These are phyloP conservation scores for Gallinago media DNA, from an alignment of 2,113 vertebrate genomes.

Conservation along the genomic window DNA sequence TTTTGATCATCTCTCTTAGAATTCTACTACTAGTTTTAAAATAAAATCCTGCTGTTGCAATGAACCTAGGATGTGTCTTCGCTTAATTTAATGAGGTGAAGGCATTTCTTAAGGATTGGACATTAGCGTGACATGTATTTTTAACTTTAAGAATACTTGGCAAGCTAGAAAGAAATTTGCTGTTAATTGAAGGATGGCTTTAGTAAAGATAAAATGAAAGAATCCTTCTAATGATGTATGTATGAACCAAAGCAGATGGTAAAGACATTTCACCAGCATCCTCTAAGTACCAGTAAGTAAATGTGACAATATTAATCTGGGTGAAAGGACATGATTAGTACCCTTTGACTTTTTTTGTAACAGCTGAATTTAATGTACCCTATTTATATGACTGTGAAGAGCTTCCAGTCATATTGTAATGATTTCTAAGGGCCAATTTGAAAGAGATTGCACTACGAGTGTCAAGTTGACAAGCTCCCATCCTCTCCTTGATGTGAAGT, in stretches of 20 bases:
- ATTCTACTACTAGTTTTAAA: neutral
- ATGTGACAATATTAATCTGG: constrained; percentile 36
- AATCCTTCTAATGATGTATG: neutral
- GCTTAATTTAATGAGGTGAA: neutral
- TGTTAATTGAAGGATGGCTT: constrained; percentile 24
- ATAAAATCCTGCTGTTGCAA: neutral
- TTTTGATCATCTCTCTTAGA: neutral
- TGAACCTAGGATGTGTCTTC: neutral
- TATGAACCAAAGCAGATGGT: constrained; percentile 23
- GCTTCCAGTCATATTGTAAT: constrained; percentile 47
- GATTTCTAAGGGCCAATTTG: constrained; percentile 41
- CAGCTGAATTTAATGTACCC: neutral
- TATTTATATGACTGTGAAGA: constrained; percentile 39
- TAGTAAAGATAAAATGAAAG: neutral
- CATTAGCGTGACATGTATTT: neutral
- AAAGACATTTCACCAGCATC: neutral
- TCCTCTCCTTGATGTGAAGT: constrained; percentile 47
- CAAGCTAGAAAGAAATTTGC: neutral
- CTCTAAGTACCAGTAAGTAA: neutral
- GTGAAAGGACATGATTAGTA: neutral
- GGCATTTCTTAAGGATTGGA: neutral
- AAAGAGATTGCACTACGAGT: neutral
- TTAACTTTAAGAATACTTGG: neutral
- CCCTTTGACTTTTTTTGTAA: neutral
- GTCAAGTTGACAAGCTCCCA: constrained; percentile 57